These are phyloP conservation scores for Notolepis coatsorum DNA, from an alignment of 2,797 vertebrate genomes.

Conservation along the genomic window DNA sequence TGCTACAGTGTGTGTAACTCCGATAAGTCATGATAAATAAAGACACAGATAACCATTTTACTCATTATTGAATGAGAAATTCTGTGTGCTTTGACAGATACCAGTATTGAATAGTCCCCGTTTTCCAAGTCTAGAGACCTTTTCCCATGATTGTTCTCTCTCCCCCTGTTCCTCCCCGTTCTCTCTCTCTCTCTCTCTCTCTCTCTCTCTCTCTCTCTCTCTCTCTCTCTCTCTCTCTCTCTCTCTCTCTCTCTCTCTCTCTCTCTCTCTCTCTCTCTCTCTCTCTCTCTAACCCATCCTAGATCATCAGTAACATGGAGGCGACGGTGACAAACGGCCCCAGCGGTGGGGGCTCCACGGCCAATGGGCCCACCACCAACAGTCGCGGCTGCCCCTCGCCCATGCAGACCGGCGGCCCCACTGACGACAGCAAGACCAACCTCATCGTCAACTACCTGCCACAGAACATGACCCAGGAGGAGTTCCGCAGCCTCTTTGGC, in stretches of 20 bases:
- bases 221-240: not conserved
- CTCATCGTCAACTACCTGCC: slow-evolving; percentile 99
- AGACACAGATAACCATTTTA: too few relatives aligned
- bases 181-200: not conserved
- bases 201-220: slow-evolving; percentile 2
- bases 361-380: slow-evolving; percentile 98
- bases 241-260: not conserved
- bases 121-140: slow-evolving; percentile 1
- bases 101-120: slow-evolving; percentile 13
- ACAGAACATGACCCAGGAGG: slow-evolving; percentile 99
- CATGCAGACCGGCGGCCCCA: slow-evolving; percentile 96
- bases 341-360: slow-evolving; percentile 88
- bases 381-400: slow-evolving; percentile 98
- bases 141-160: slow-evolving; percentile 18
- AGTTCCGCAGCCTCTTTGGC: slow-evolving; percentile 99
- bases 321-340: slow-evolving; percentile 99
- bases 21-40: too few relatives aligned
- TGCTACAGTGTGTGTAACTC: too few relatives aligned
- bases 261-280: not conserved
- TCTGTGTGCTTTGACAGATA: not conserved
- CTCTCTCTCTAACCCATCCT: slow-evolving; percentile 37
- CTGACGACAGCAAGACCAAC: slow-evolving; percentile 99
- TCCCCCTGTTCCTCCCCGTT: not conserved
- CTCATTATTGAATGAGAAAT: too few relatives aligned
- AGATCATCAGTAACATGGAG: slow-evolving; percentile 99